A percentile compares a stretch with the other conserved stretches of the same genome.
Conservation (phyloP, 2,888 invertebrate species). For the Ochropacha duplaris region DNA sequence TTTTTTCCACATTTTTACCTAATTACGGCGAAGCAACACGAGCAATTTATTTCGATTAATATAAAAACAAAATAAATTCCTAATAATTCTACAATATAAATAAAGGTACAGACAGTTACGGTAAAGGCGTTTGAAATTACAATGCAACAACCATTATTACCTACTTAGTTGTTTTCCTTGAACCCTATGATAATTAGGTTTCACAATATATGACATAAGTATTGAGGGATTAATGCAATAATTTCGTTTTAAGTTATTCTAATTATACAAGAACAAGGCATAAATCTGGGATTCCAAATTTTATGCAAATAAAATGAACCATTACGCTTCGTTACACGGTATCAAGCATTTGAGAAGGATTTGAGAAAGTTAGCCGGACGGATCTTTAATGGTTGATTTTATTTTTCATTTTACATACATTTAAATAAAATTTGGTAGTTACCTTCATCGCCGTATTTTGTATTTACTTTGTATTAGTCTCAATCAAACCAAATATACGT, state of each 20-base stretch:
- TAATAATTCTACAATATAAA: no score
- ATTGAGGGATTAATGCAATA: constrained; percentile 29
- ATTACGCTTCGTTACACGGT: constrained; percentile 74
- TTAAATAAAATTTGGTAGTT: constrained; percentile 34
- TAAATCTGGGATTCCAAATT: constrained; percentile 67
- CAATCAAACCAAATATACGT: background rate
- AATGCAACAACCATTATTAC: no score
- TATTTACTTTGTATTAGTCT: background rate
- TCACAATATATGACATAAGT: background rate
- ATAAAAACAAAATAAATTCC: no score
- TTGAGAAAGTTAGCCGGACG: constrained; percentile 55
- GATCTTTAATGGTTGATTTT: constrained; percentile 57
- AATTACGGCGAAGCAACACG: no score
- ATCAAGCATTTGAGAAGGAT: constrained; percentile 65
- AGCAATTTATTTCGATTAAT: no score
- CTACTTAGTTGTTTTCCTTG: no score
- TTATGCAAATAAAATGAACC: constrained; percentile 77
- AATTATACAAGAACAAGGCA: constrained; percentile 58
- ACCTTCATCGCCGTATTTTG: constrained; percentile 9
- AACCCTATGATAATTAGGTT: no score
- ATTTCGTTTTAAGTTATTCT: constrained; percentile 38
- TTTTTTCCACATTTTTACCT: no score
- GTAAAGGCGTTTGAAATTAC: no score
- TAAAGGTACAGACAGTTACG: no score
- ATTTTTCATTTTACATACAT: constrained; percentile 53